phyloP scores from a whole-genome alignment of 2,888 invertebrate species.

The Nebria salina region DNA sequence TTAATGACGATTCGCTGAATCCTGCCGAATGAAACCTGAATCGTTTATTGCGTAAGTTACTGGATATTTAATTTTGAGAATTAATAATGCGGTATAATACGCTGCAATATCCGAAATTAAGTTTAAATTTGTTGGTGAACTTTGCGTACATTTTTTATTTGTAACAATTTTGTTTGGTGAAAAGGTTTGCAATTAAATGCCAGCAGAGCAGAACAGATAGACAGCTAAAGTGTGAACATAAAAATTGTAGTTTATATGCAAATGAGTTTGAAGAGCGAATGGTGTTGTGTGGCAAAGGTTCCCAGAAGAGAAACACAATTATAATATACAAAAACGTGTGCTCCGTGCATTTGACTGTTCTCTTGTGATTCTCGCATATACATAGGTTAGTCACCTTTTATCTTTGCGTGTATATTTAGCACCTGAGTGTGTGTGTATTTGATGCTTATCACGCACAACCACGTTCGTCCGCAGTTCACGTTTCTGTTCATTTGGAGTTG shows the following conservation, averaged over 20 bases:
- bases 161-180: not conserved
- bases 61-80: too few species aligned
- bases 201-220: conserved; percentile 13
- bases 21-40: too few species aligned
- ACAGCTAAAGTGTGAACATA: conserved; percentile 31
- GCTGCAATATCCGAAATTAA: not conserved
- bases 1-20: too few species aligned
- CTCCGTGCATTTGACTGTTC: conserved; percentile 25
- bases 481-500: not conserved
- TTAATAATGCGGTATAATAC: too few species aligned
- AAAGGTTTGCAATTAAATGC: conserved; percentile 12
- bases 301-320: conserved; percentile 33
- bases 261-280: conserved; percentile 24
- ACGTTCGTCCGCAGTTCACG: not conserved
- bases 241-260: conserved; percentile 44
- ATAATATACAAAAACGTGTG: conserved; percentile 36
- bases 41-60: too few species aligned
- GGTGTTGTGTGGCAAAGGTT: not conserved
- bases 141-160: not conserved
- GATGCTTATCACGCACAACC: not conserved
- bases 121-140: not conserved
- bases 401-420: not conserved
- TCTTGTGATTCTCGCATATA: not conserved
- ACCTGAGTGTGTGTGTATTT: not conserved
- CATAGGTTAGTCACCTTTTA: too few species aligned